Base-by-base conservation (phyloP, 2,888 invertebrate species). In the Trisateles emortualis region DNA sequence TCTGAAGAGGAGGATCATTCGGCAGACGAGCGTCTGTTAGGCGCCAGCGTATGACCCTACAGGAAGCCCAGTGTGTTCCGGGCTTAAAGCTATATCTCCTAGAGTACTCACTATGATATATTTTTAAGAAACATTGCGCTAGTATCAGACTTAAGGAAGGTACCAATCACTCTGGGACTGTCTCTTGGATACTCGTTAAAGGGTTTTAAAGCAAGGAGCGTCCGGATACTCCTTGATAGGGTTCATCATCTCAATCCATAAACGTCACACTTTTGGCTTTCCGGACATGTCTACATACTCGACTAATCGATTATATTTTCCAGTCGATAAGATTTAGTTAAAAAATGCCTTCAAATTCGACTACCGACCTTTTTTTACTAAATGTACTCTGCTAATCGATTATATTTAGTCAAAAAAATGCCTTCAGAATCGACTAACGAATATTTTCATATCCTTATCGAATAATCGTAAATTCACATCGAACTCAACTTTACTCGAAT, bases 1-100 rank as follows among this genome's bases (percentile, higher is more conserved):
- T 95, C 95, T 0, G 95, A 95, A 67, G 94, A 95, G 58, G 95
- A 95, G 53, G 93, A 94, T 29, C 88, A 95, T 45, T 95, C 95
- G 0, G 95, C 93, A 0, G 95, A 95, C 74, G 95, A 95, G 73
- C 93, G 94, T 41, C 82, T 95, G 8, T 82, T 95, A 5, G 95
- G 94, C 58, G 88, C 94, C 36, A 90, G 79, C 59, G 93, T 93
- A 92, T 93, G 93, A 93, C 93, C 87, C 44, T 61, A 79, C 72
- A 72, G 80, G 45, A 86, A 84, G 89, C 90, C 92, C 87, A 80
- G 64, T 36, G 64, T 72, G 52, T 72, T 77, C 22, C 79, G 92
- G 91, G 88, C 92, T 46, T 90, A 83, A 60, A 60, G 38, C 73
- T 70, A 76, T 6, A 78, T 73, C 74, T 76, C 78, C 42, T 75